Evolutionary conservation across 2,888 invertebrate species (phyloP).

Genomic region (Folsomia candida): DNA sequence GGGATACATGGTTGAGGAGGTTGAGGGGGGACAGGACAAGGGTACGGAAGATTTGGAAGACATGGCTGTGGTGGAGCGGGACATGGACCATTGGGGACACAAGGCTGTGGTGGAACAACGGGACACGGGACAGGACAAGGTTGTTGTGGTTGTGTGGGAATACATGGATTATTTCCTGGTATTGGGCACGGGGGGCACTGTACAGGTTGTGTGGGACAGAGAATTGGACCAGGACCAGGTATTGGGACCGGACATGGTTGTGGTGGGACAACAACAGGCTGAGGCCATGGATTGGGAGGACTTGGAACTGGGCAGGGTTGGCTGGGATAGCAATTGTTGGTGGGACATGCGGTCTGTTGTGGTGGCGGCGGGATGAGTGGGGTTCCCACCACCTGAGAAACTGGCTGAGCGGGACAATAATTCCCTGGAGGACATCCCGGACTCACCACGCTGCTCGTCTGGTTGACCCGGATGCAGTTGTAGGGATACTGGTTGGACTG

Average conservation of each 20-base stretch:
- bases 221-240: constrained; percentile 24
- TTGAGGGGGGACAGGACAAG: background rate
- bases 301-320: constrained; percentile 1
- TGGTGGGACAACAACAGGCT: constrained; percentile 16
- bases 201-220: constrained; percentile 8
- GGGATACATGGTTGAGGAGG: background rate
- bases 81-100: background rate
- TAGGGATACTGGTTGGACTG: constrained; percentile 33
- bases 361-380: constrained; percentile 1
- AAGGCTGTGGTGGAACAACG: background rate
- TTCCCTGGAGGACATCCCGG: constrained; percentile 22
- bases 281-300: background rate
- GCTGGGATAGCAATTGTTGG: background rate
- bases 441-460: constrained; percentile 32
- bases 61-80: background rate
- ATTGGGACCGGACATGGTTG: constrained; percentile 5
- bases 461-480: constrained; percentile 27
- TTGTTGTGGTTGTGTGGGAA: background rate
- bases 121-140: constrained; percentile 3
- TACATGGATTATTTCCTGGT: background rate
- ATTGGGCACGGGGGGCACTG: background rate
- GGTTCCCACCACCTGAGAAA: constrained; percentile 12
- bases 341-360: background rate
- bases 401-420: constrained; percentile 12
- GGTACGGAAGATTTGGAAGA: background rate